Base-by-base conservation (phyloP, 2,113 vertebrate species). In the Ictalurus furcatus region DNA sequence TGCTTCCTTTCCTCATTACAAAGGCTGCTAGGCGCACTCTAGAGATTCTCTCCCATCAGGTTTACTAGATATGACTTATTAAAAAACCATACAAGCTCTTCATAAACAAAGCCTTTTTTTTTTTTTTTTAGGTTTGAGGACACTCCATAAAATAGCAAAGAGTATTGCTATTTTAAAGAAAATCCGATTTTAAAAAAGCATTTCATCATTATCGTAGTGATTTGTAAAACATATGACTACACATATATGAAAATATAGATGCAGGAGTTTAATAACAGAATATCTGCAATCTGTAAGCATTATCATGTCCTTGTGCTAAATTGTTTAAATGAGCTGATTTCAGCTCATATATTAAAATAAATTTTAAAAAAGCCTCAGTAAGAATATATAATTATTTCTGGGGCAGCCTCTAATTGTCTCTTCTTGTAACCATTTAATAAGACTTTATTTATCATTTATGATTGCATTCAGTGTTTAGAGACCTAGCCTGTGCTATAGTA, bases 1-100 rank as follows among this genome's bases (percentile, higher is more conserved):
- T 90, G 88, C 34, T 87, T 94, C 92, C 92, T 93, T 94, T 94
- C 91, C 95, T 96, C 95, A 95, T 96, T 96, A 96, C 94, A 94
- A 93, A 94, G 93, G 91, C 93, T 92, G 93, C 94, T 93, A 94
- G 95, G 94, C 93, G 93, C 94, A 94, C 94, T 94, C 93, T 92
- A 91, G 92, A 93, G 95, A 92, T 91, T 94, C 87, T 40, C 88
- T 91, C 93, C 92, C 93, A 94, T 95, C 94, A 92, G 94, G 92
- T 93, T 92, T 92, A 93, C 91, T 91, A 93, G 92, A 93, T 90
- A 84, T 91, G 92, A 94, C 94, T 95, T 94, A 94, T 95, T 94
- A 94, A 93, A 94, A 92, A 92, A 56, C 87, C 90, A 87, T 91
- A 89, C 88, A 91, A 94, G 93, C 90, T 93, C 93, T 93, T 95